Base-by-base conservation (phyloP, 2,888 invertebrate species). In the Nymphalis urticae region DNA sequence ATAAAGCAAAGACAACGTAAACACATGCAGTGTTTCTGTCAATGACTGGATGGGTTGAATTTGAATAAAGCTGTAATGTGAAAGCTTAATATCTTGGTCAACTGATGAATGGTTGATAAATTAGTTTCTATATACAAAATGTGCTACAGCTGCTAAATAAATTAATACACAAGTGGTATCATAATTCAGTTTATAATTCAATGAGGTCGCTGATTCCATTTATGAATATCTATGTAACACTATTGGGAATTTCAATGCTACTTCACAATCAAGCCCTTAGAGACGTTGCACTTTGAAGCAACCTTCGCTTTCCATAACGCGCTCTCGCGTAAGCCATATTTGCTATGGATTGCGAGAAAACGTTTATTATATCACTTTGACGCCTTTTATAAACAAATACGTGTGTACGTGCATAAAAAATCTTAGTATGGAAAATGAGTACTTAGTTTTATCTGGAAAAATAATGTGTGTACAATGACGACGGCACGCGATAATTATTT, bases 401-500 rank as follows among this genome's bases (percentile, higher is more conserved):
- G 51, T 51, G 10, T 51, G 17, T 62, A 17, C 56, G 21, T 24
- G 48, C 17, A 67, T 27, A 69, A 70, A 66, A 63, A 64, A 17
- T 42, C 36, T 13, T 42, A 42, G 13, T 42, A 42, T 42, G 42
- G 13, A 13, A 13, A 42, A 42, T 10, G 13, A 42, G 42, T 42
- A 42, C 13, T 42, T 42, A 42, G 13, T 42, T 13, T 13, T 42
- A n/a, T 67, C 60, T 70, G 50, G 70, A 53, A 67, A 74, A 72
- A 74, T 69, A 73, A 69, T 73, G 71, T 74, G 75, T 72, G 67
- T 71, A 75, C 79, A 73, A 74, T 72, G 74, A 76, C 68, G 70
- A 60, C 64, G 72, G 73, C 67, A 77, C 73, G 77, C 73, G 72
- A 75, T 77, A 73, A 77, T 76, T 75, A 73, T 64, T 75, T 75